Percentiles rank a stretch among this genome's conserved stretches.
Evolutionary conservation across 2,113 vertebrate genomes (phyloP).

Genomic region (Apeltes quadracus): DNA sequence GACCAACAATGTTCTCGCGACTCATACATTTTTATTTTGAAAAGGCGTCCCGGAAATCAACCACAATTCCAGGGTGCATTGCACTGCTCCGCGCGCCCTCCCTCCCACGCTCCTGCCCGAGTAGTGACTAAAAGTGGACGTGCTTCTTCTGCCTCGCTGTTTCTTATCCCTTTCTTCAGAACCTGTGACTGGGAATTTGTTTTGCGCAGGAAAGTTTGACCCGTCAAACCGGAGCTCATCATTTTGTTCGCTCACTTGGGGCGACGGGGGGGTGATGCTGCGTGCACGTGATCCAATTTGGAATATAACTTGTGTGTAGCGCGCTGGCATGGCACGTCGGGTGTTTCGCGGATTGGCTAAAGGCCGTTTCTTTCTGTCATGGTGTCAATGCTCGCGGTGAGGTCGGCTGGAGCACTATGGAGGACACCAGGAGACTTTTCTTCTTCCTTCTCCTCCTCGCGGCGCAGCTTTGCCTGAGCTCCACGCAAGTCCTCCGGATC

Average conservation of each 20-base stretch:
- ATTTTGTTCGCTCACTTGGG: background rate
- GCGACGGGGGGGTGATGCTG: constrained; percentile 36
- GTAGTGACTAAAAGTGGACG: constrained; percentile 22
- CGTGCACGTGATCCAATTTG: constrained; percentile 15
- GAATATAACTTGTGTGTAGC: constrained; percentile 45
- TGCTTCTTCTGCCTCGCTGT: background rate
- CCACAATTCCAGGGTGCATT: accelerated
- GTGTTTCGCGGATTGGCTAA: constrained; percentile 46
- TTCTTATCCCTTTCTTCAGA: background rate
- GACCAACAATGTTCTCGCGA: background rate
- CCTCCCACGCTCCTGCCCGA: constrained; percentile 14
- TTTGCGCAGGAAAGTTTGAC: background rate
- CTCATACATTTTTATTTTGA: constrained; percentile 42
- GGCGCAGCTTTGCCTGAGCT: constrained; percentile 76
- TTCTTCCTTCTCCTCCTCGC: constrained; percentile 77
- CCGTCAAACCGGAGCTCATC: no score
- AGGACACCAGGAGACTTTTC: constrained; percentile 74
- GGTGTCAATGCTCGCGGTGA: constrained; percentile 67
- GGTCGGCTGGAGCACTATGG: constrained; percentile 72
- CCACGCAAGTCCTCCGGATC: constrained; percentile 90
- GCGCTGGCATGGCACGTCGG: constrained; percentile 50
- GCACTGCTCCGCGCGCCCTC: background rate
- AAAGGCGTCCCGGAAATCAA: constrained; percentile 9
- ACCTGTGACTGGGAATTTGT: constrained; percentile 7
- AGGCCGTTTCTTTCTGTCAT: constrained; percentile 56